Base-by-base conservation (phyloP, 2,797 vertebrate genomes). In the Darevskia nairensis region DNA sequence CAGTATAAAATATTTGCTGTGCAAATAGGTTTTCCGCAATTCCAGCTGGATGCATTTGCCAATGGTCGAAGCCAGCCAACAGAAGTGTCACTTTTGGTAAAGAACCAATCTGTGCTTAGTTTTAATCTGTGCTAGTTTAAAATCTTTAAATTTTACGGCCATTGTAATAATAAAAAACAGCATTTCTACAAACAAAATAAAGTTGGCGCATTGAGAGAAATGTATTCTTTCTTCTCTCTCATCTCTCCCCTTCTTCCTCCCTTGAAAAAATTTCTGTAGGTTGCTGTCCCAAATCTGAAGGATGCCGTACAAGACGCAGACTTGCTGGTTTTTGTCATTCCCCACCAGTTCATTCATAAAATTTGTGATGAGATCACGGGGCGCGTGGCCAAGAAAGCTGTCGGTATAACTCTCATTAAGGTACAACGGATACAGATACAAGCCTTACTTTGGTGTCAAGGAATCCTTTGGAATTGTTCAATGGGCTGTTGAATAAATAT, bases 381-480 rank as follows among this genome's bases (percentile, higher is more conserved):
- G 75, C 96, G 88, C 23, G 96, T 99, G 35, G 96, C 97, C 61
- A 94, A 96, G 91, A 96, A 95, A 66, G 98, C 98, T 0, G 94
- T 98, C 0, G 98, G 98, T 41, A 98, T 99, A 95, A 98, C 97
- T 9, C 98, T 98, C 55, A 98, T 99, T 92, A 99, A 99, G 98
- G 98, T 99, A 96, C 80, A 17, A n/a, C 76, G 75, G 89, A 80
- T 64, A 69, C 8, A 32, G 44, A 0, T 61, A 29, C 1, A 0
- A 88, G 76, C 85, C 35, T 69, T 81, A n/a, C 15, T 19, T 85
- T 46, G 72, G 27, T 8, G 4, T 74, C 0, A 0, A 90, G 44
- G 4, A 85, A n/a, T 84, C 27, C 72, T 88, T 69, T 85, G 23
- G 86, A 90, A 80, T 23, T 19, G 50, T 27, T 55, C 79, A 80